phyloP scores from a whole-genome alignment of 2,113 vertebrate species.

The Tachysurus vachellii region DNA sequence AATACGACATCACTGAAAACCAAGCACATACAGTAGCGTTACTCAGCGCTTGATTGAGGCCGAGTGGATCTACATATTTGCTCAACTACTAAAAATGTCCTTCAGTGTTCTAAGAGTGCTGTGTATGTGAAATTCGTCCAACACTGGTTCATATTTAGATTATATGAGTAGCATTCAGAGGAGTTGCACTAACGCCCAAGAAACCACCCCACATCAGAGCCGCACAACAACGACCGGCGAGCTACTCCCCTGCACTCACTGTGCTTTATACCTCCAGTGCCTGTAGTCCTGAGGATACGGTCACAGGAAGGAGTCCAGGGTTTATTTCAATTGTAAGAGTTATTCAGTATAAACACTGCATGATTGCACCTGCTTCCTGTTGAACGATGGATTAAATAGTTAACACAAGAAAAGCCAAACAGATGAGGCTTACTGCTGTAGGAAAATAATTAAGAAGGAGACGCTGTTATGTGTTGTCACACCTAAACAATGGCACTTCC shows the following conservation, averaged over 20 bases:
- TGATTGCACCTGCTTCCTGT: neutral
- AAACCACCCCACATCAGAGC: neutral
- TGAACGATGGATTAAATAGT: neutral
- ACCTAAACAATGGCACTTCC: neutral
- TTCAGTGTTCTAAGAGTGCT: neutral
- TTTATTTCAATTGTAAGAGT: neutral
- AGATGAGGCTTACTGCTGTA: neutral
- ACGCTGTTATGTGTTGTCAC: neutral
- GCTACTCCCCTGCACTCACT: neutral
- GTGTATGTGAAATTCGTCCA: neutral
- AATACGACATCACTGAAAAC: neutral
- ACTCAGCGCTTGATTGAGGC: neutral
- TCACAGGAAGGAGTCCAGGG: neutral
- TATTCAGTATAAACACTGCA: neutral
- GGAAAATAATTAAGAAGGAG: neutral
- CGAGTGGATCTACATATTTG: neutral
- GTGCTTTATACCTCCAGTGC: neutral
- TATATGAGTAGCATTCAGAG: neutral
- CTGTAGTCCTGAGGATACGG: neutral
- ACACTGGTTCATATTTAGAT: constrained; percentile 1
- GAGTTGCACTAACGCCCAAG: neutral
- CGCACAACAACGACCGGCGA: neutral
- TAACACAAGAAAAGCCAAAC: neutral
- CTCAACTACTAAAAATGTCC: neutral
- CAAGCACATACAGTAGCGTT: neutral